A percentile compares a stretch with the other conserved stretches of the same genome.
phyloP scores from a whole-genome alignment of 2,797 vertebrate genomes.

The Clamator glandarius region DNA sequence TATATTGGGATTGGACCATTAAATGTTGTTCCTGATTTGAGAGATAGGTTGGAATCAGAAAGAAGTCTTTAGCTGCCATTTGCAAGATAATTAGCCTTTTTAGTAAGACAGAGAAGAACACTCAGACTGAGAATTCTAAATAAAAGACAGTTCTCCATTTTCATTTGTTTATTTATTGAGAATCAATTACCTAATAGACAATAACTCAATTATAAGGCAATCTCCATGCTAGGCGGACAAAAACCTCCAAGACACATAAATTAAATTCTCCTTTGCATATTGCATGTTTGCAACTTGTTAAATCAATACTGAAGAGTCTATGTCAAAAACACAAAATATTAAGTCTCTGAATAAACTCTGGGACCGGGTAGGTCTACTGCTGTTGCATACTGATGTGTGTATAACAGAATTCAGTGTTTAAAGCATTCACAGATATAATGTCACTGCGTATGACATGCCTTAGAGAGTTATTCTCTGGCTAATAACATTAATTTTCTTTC shows the following conservation, averaged over 20 bases:
- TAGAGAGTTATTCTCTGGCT: slow-evolving; percentile 40
- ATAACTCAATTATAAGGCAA: background rate
- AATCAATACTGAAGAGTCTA: background rate
- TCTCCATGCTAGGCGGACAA: background rate
- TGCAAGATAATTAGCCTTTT: background rate
- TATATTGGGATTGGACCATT: background rate
- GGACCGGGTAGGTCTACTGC: background rate
- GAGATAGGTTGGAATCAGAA: background rate
- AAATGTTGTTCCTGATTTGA: background rate
- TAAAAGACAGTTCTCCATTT: background rate
- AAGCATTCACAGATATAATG: slow-evolving; percentile 15
- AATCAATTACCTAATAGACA: background rate
- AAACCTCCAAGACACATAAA: background rate
- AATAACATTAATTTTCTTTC: slow-evolving; percentile 58
- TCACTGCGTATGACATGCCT: background rate
- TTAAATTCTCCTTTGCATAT: background rate
- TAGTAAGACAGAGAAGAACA: background rate
- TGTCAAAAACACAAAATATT: background rate
- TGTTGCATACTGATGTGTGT: background rate
- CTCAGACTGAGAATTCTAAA: background rate
- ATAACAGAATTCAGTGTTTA: background rate
- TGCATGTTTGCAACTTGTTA: background rate
- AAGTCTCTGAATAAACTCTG: background rate
- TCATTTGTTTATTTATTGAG: background rate
- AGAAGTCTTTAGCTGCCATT: background rate